Conservation (phyloP, 2,113 vertebrate species). For the Apteryx owenii region DNA sequence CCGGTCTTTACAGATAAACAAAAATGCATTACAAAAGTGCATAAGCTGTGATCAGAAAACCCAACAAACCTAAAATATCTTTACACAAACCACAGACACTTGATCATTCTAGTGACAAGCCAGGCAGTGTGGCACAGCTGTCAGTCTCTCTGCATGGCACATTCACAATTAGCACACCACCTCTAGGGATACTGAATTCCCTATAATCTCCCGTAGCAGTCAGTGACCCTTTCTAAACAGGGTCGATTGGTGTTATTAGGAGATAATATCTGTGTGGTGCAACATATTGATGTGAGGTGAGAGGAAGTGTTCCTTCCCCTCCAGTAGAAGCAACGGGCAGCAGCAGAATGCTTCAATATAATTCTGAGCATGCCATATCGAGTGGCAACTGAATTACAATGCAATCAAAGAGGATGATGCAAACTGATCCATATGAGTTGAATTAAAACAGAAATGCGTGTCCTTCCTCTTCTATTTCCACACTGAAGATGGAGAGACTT, state of each 20-base stretch:
- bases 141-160: background rate
- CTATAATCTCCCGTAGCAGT: background rate
- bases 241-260: conserved; percentile 15
- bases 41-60: background rate
- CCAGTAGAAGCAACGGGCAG: background rate
- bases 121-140: background rate
- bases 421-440: conserved; percentile 15
- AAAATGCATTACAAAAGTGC: background rate
- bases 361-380: background rate
- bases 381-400: background rate
- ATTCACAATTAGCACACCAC: background rate
- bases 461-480: background rate
- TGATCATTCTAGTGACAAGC: background rate
- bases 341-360: background rate
- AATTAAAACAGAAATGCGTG: conserved; percentile 18
- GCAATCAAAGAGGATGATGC: conserved; percentile 15
- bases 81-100: background rate
- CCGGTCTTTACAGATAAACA: background rate
- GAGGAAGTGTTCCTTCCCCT: background rate
- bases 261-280: background rate
- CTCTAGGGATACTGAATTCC: background rate
- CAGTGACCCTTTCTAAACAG: background rate
- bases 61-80: background rate
- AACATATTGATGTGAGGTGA: background rate
- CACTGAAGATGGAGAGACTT: background rate